These are phyloP conservation scores for Esperia sulphurella DNA, from an alignment of 2,888 invertebrate genomes.

Conservation along the genomic window DNA sequence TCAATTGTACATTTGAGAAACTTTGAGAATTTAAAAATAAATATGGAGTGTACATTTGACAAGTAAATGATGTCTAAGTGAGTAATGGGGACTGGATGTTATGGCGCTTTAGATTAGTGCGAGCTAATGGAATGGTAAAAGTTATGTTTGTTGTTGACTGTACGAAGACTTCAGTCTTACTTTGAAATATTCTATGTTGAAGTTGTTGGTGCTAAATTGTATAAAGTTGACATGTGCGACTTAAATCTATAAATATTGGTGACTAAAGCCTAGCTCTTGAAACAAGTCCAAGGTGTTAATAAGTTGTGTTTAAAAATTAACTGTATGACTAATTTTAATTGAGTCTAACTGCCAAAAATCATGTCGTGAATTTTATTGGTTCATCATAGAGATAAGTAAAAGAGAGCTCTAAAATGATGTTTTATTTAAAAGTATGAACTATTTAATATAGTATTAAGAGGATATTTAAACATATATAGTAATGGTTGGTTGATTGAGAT, in stretches of 20 bases:
- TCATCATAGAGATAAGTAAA: conserved; percentile 16
- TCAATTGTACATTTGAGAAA: too few species aligned
- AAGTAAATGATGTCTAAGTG: too few species aligned
- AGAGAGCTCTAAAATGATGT: conserved; percentile 3
- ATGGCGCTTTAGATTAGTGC: too few species aligned
- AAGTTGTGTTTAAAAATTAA: conserved; percentile 5
- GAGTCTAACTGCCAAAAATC: conserved; percentile 23
- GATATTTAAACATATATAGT: conserved; percentile 5
- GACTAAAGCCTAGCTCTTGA: not conserved
- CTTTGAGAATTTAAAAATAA: too few species aligned
- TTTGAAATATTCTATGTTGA: not conserved
- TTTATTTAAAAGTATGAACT: conserved; percentile 23
- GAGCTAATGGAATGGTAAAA: too few species aligned
- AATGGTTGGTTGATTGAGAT: not conserved
- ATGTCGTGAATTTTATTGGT: conserved; percentile 26
- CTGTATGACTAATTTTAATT: conserved; percentile 14
- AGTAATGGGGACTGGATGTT: too few species aligned
- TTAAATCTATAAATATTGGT: not conserved
- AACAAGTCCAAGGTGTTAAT: conserved; percentile 26
- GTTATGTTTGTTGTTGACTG: too few species aligned
- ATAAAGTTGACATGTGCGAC: conserved; percentile 7
- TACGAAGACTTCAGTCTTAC: too few species aligned
- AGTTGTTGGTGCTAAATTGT: conserved; percentile 39
- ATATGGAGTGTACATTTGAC: too few species aligned
- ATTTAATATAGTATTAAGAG: conserved; percentile 23